Evolutionary conservation across 1,140 invertebrate genomes (phyloP), one percentile per base, ranked within the genome.

Genomic region (Ganaspis sp.): DNA sequence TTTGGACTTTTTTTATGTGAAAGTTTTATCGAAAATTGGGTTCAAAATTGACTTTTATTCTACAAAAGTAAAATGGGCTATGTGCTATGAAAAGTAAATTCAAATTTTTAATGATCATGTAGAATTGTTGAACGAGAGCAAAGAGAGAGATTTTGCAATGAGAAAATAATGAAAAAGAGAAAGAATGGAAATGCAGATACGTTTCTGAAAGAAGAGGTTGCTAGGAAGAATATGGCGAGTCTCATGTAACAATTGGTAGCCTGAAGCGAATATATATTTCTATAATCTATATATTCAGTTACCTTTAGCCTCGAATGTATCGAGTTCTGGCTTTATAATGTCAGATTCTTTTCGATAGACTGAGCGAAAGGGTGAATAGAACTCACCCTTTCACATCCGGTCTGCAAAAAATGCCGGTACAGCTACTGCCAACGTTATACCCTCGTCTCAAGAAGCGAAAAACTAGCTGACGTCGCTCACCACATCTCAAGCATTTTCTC

Each of bases 71-170:
- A n/a, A n/a, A n/a, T n/a, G n/a, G n/a, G n/a, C n/a, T n/a, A n/a
- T n/a, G n/a, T n/a, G n/a, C n/a, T n/a, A n/a, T n/a, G n/a, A n/a
- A n/a, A n/a, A n/a, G n/a, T n/a, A n/a, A n/a, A n/a, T n/a, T n/a
- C n/a, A n/a, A n/a, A n/a, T n/a, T n/a, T n/a, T n/a, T n/a, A n/a
- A n/a, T n/a, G n/a, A n/a, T n/a, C n/a, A n/a, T n/a, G n/a, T n/a
- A n/a, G n/a, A n/a, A n/a, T n/a, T n/a, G n/a, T n/a, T n/a, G n/a
- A n/a, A n/a, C n/a, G n/a, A n/a, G n/a, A n/a, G n/a, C n/a, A n/a
- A 34, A 40, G 34, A 42, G 69, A 80, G 74, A 75, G 38, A 76
- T 78, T 76, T 77, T 58, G 74, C 75, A 80, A 73, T 8, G 21
- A 19, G 45, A 15, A 49, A 49, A 15, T 1, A 29, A 26, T 17